Evolutionary conservation across 2,797 vertebrate genomes (phyloP), one percentile per base, ranked within the genome.

Genomic region (Acanthornis magna): DNA sequence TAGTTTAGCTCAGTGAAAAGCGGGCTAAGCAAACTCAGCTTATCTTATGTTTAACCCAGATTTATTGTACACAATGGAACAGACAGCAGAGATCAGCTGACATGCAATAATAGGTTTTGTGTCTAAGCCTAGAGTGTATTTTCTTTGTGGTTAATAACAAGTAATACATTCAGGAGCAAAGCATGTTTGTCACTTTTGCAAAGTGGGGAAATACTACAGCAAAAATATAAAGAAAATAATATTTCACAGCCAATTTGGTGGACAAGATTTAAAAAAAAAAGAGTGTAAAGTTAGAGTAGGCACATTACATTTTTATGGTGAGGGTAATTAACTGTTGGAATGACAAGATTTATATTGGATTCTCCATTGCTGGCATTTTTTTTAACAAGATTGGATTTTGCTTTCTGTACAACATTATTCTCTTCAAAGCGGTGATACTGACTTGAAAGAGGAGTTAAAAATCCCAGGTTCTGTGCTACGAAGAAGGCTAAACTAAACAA

Each of bases 1-100:
- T 92, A 94, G 78, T 94, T 91, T 88, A 92, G n/a, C 63, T 76
- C 22, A 1, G 20, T 91, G 87, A 79, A 89, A 94, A 92, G 51
- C 30, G 1, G 32, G 57, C 71, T 79, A 92, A 92, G 60, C 87
- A 92, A 95, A 89, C 67, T 88, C 77, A 78, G 25, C 34, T 93
- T 86, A 86, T 74, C 30, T 93, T 71, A 40, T 14, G 4, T 73
- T 93, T 91, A 91, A 79, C n/a, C 11, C 60, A 73, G 60, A 89
- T 89, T 92, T 95, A 79, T 91, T 70, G 63, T 66, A 73, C 78
- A 87, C 71, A 70, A 23, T 55, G 36, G 81, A 82, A 61, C 55
- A 62, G 47, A 79, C 12, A 58, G 71, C 4, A 54, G 54, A 66
- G 67, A 92, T 67, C 67, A 66, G 47, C 40, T 82, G 71, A 79